Evolutionary conservation across 2,113 vertebrate species (phyloP), one percentile per base, ranked within the genome.

Genomic region (Dissostichus mawsoni): DNA sequence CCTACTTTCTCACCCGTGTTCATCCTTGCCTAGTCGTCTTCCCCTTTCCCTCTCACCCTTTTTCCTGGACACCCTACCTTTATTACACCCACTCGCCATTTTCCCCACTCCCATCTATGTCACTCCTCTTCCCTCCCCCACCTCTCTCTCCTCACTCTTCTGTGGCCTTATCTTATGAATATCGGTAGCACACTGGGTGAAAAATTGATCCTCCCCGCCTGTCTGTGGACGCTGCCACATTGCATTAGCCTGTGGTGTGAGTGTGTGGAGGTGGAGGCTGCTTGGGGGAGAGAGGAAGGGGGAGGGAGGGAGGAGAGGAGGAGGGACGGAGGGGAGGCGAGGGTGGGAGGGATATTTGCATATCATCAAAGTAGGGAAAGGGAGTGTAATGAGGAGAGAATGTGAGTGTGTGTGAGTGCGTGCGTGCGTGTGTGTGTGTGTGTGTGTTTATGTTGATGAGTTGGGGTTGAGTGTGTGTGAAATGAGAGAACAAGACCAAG

Each of bases 131-230:
- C 78, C 66, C 77, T 83, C 83, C 82, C 74, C 80, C 68, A 73
- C 80, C 78, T 45, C 56, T 45, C 69, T 41, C 52, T 67, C 68
- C 79, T 73, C 83, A 79, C 78, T 90, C 90, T 78, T 91, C 89
- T 89, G 80, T 89, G 85, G 89, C 91, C 92, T 94, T 94, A 94
- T 95, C 93, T 93, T 92, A 90, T 93, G 89, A 94, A 94, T 92
- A 92, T 93, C 92, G 90, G 89, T 89, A 90, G 87, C 92, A 93
- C 91, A 94, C 91, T 94, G 94, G 92, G 92, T 93, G 91, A 94
- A 93, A 93, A 94, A 94, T 93, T 92, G 92, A 94, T 94, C 94
- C 90, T 94, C 91, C 88, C 86, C 72, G 93, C 92, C 90, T 93
- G 93, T 93, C 93, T 91, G 87, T 92, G 92, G 91, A 93, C 90